Percentiles rank a stretch among this genome's conserved stretches.
phyloP scores from a whole-genome alignment of 2,888 invertebrate genomes.

The Ichneumoninae sp. region DNA sequence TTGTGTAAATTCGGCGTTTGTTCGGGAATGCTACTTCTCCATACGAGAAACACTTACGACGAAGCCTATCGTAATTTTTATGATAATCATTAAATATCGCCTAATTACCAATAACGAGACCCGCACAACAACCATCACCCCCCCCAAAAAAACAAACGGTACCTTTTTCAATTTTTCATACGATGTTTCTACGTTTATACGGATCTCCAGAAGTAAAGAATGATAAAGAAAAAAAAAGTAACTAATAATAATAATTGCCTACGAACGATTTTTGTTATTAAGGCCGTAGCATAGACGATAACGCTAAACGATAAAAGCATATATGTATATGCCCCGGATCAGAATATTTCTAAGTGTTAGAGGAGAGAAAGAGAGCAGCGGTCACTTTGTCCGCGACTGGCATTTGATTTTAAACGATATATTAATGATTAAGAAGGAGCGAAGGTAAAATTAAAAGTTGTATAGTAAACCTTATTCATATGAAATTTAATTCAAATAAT shows the following conservation, averaged over 20 bases:
- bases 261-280: conserved; percentile 79
- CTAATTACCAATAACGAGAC: conserved; percentile 78
- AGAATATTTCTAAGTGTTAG: conserved; percentile 79
- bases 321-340: conserved; percentile 77
- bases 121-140: conserved; percentile 77
- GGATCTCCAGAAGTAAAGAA: conserved; percentile 79
- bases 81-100: conserved; percentile 81
- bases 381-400: conserved; percentile 77
- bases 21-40: conserved; percentile 78
- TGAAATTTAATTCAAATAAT: conserved; percentile 79
- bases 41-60: conserved; percentile 69
- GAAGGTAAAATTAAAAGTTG: conserved; percentile 81
- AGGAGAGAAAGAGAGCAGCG: conserved; percentile 68
- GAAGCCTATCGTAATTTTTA: conserved; percentile 77
- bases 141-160: conserved; percentile 70
- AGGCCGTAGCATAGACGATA: conserved; percentile 80
- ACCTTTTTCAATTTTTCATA: conserved; percentile 83
- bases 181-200: conserved; percentile 83
- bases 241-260: conserved; percentile 73
- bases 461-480: conserved; percentile 82
- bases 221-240: conserved; percentile 58
- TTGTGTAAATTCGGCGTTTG: conserved; percentile 81
- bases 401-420: conserved; percentile 81
- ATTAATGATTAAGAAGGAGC: conserved; percentile 77
- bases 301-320: conserved; percentile 70